Base-by-base conservation (phyloP, 2,113 vertebrate species). In the Microtus ochrogaster region DNA sequence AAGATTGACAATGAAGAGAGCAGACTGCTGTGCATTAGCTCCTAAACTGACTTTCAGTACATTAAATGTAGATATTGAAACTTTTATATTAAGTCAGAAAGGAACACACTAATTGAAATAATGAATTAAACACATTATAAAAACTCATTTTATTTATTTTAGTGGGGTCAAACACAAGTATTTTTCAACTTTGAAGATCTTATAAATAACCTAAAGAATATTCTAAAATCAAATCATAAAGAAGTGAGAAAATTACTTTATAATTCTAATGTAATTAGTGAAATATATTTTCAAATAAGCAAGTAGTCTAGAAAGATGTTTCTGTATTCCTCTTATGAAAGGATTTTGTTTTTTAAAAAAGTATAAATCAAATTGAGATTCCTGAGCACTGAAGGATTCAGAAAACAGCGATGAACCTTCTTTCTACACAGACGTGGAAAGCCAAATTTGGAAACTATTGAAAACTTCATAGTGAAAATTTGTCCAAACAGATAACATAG, bases 31-130 rank as follows among this genome's bases (percentile, higher is more conserved):
- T 86, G 68, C 13, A 74, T 74, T 24, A 78, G 41, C 7, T 93
- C 72, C 33, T 95, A 83, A 70, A 22, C n/a, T 86, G 26, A 95
- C 36, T 94, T 96, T 93, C 73, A 94, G 76, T 93, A 84, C 65
- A 84, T 12, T 7, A 92, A 13, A 17, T 83, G 52, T 84, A 74
- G 49, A 66, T 72, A 77, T 63, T 73, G 55, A 49, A 74, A 91
- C 10, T 79, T 89, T 76, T 79, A 63, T 74, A 89, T 7, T 74
- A 79, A 86, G 19, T 1, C 58, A 61, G 83, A 24, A 90, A 94
- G 7, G 12, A 49, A 52, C 2, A 96, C 72, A 41, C 58, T 36
- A 85, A 91, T 10, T 91, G 66, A 93, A 65, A 21, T 49, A 39
- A 73, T 90, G 22, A 96, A 76, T 83, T 86, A 79, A 66, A 83